Conservation (phyloP, 1,140 invertebrate species). For the Pogonomyrmex barbatus region DNA sequence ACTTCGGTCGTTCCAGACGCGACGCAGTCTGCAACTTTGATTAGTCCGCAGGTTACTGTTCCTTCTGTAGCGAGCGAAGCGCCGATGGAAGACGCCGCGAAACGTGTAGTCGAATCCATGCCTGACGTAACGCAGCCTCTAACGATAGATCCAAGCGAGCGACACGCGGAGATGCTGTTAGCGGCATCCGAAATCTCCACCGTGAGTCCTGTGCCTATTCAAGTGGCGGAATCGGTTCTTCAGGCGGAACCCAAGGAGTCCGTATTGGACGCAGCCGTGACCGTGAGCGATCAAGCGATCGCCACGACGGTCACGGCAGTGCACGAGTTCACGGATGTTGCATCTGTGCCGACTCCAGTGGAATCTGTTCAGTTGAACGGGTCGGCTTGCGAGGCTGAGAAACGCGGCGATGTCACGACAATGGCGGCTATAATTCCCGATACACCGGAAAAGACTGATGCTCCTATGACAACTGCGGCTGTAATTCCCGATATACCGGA, state of each 20-base stretch:
- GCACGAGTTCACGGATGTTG: conserved; percentile 86
- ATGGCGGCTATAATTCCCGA: background rate
- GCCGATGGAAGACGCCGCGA: background rate
- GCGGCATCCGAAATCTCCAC: conserved; percentile 65
- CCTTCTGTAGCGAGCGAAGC: background rate
- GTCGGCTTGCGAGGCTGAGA: conserved; percentile 39
- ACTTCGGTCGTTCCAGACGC: background rate
- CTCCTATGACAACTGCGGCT: background rate
- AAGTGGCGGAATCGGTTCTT: conserved; percentile 84
- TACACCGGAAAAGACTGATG: background rate
- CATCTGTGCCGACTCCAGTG: conserved; percentile 66
- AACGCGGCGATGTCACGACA: background rate
- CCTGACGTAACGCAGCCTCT: conserved; percentile 40
- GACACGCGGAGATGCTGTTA: conserved; percentile 54
- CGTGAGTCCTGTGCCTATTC: conserved; percentile 80
- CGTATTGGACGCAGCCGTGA: conserved; percentile 75
- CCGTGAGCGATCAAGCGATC: conserved; percentile 77
- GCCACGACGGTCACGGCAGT: conserved; percentile 78
- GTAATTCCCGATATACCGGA: background rate
- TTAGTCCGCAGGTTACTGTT: background rate
- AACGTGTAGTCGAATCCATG: background rate
- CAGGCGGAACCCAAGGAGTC: conserved; percentile 82
- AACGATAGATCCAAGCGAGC: conserved; percentile 57
- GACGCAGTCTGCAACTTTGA: background rate
- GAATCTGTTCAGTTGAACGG: conserved; percentile 50